Base-by-base conservation (phyloP, 2,797 vertebrate species). In the Lithobates sylvaticus region DNA sequence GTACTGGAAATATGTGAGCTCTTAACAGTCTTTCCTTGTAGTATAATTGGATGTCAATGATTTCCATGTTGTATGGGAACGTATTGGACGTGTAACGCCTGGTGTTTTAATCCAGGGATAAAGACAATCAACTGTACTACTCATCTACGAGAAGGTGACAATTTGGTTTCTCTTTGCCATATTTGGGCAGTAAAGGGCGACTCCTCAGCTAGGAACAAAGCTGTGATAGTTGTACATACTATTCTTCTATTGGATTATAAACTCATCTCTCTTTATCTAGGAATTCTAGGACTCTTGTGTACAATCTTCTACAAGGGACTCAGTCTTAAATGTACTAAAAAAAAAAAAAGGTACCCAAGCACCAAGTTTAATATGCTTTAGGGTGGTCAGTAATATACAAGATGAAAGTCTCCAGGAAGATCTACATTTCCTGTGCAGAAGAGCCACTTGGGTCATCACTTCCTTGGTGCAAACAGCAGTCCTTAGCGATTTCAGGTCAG, bases 71-170 rank as follows among this genome's bases (percentile, higher is more conserved):
- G 32, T 10, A 73, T 74, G 80, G 70, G 36, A 82, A 73, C 23
- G 34, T 82, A 16, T 39, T 47, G 42, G 44, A 73, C 27, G n/a
- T 47, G n/a, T 27, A 42, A 58, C 80, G 34, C 54, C 10, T 42
- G 70, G 80, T 32, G 54, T 81, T 81, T 8, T 81, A 69, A 73
- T 16, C 80, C 70, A 73, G 70, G 80, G 72, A 42, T 65, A 44
- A 18, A 34, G 80, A 82, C 80, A 74, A 65, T 82, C 80, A 32
- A 34, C n/a, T 9, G 1, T 61, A 50, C 26, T 64, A 73, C 1
- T 54, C 13, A 36, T 36, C 34, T 36, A 36, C 34, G 1, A 67
- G n/a, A 29, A 29, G n/a, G 26, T 1, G n/a, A 65, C 1, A 12
- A 10, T 15, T 29, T 58, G 47, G 34, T n/a, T 26, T 39, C 23